Evolutionary conservation across 2,113 vertebrate species (phyloP).

Genomic region (Pseudolaguvia tuberculata): DNA sequence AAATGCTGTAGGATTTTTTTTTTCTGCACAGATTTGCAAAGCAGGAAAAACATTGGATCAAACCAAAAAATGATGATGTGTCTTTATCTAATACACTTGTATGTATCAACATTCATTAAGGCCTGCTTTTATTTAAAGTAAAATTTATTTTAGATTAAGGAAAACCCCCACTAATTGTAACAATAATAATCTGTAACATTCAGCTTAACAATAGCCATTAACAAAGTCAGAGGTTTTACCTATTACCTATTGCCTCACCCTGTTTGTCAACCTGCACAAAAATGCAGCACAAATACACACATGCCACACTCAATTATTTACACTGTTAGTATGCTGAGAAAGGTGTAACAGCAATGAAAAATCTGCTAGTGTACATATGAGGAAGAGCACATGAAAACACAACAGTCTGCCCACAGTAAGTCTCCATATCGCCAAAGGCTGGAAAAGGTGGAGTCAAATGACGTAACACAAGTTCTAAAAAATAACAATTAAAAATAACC

Average conservation of each 20-base stretch:
- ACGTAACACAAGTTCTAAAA: too few species aligned
- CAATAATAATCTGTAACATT: not conserved
- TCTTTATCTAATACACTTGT: not conserved
- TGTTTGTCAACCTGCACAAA: slow-evolving; percentile 28
- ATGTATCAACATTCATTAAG: not conserved
- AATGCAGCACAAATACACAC: slow-evolving; percentile 7
- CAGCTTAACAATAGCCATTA: not conserved
- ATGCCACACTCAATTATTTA: not conserved
- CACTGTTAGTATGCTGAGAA: not conserved
- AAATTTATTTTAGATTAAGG: not conserved
- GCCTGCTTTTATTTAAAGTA: not conserved
- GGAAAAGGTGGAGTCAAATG: too few species aligned
- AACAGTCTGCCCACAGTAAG: too few species aligned
- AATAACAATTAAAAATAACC: too few species aligned
- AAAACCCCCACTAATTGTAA: not conserved
- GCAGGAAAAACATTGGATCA: not conserved
- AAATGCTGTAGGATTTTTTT: not conserved
- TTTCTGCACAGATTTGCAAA: not conserved
- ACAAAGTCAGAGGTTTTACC: not conserved
- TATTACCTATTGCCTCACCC: slow-evolving; percentile 24
- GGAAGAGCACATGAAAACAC: not conserved
- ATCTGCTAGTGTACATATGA: not conserved
- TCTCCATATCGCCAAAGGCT: too few species aligned
- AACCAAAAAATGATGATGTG: not conserved
- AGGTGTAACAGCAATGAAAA: not conserved